Percentiles rank a stretch among this genome's conserved stretches.
Evolutionary conservation across 2,888 invertebrate genomes (phyloP).

Genomic region (Cartodere bifasciata): DNA sequence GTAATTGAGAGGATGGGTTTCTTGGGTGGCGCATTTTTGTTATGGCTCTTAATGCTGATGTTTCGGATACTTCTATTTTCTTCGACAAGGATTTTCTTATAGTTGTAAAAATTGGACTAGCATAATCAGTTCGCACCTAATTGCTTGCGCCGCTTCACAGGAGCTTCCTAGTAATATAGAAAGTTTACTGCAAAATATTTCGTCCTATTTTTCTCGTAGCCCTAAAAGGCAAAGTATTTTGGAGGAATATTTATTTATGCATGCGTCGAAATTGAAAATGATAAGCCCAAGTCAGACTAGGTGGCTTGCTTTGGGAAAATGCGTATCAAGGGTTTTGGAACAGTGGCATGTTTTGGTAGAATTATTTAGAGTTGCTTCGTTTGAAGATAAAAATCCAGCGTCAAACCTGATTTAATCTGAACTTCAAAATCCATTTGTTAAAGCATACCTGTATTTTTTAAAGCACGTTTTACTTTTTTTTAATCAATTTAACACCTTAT

Average conservation of each 20-base stretch:
- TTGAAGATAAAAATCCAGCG: conserved; percentile 1
- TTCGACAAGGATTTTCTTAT: too few relatives aligned
- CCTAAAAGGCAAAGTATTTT: background rate
- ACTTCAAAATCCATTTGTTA: background rate
- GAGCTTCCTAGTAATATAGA: background rate
- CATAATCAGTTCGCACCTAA: too few relatives aligned
- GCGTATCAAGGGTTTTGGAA: background rate
- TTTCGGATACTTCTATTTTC: too few relatives aligned
- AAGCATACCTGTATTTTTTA: background rate
- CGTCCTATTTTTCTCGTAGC: background rate
- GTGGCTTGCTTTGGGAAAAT: background rate
- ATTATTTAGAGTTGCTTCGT: background rate
- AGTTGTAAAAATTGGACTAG: too few relatives aligned
- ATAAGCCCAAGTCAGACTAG: background rate
- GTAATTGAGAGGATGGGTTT: too few relatives aligned
- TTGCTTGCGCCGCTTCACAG: background rate
- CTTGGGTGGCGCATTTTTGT: too few relatives aligned
- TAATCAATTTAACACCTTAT: background rate
- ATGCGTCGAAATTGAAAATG: conserved; percentile 1
- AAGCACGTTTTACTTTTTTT: background rate
- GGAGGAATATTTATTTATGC: too few relatives aligned
- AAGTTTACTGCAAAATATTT: background rate
- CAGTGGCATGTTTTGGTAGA: conserved; percentile 1
- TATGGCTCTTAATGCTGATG: too few relatives aligned
- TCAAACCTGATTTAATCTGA: background rate